A percentile compares a stretch with the other conserved stretches of the same genome.
phyloP scores from a whole-genome alignment of 2,113 vertebrate species.

The Anthoscopus minutus region DNA sequence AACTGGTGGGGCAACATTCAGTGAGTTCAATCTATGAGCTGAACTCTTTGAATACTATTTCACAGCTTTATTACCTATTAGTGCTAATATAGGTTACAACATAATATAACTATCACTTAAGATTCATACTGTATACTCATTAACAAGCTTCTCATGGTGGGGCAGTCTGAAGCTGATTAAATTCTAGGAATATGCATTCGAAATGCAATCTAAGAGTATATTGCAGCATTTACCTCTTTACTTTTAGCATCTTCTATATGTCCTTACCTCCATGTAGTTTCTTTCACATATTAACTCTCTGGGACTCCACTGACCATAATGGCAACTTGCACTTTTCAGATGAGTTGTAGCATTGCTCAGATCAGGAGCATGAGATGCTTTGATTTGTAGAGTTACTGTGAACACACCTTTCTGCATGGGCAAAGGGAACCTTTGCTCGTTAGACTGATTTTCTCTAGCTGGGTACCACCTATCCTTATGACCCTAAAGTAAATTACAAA shows the following conservation, averaged over 20 bases:
- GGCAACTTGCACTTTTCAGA: slow-evolving; percentile 29
- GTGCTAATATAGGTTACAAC: background rate
- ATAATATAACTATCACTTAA: background rate
- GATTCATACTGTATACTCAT: background rate
- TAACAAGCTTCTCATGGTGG: background rate
- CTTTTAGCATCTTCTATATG: background rate
- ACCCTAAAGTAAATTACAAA: background rate
- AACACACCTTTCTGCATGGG: slow-evolving; percentile 41
- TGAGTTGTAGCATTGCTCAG: background rate
- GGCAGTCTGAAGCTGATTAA: background rate
- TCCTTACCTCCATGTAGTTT: slow-evolving; percentile 63
- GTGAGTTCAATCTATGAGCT: background rate
- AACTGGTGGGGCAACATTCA: background rate
- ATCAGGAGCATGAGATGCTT: background rate
- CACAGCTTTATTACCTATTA: background rate
- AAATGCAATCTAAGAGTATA: background rate
- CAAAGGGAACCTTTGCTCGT: background rate
- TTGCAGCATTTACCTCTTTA: background rate
- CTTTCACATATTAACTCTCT: slow-evolving; percentile 55
- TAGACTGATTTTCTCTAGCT: background rate
- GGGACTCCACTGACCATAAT: background rate
- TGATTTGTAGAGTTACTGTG: background rate
- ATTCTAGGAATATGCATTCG: background rate
- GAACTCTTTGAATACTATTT: background rate
- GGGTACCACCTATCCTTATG: background rate